Evolutionary conservation across 1,140 invertebrate species (phyloP).

Genomic region (Drosophila auraria): DNA sequence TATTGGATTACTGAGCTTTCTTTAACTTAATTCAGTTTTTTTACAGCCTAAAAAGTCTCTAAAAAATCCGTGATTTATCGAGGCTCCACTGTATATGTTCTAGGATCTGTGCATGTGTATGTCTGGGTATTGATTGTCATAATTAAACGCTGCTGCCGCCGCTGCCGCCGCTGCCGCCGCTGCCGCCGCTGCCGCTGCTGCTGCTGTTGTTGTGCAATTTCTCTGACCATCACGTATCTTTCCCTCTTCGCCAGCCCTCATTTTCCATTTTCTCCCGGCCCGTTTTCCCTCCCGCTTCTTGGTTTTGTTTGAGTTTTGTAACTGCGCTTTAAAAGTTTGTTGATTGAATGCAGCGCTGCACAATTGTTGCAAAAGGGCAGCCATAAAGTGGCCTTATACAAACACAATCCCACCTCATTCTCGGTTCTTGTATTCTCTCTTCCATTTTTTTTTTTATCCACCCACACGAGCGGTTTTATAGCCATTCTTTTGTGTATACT

Average conservation of each 20-base stretch:
- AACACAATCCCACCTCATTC: slow-evolving; percentile 31
- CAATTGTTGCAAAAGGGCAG: slow-evolving; percentile 82
- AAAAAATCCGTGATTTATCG: background rate
- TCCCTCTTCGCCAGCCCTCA: slow-evolving; percentile 2
- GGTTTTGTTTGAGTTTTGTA: slow-evolving; percentile 68
- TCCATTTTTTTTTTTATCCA: slow-evolving; percentile 8
- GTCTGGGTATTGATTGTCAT: slow-evolving; percentile 78
- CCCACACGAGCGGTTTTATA: slow-evolving; percentile 63
- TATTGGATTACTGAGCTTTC: background rate
- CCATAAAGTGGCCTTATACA: slow-evolving; percentile 78
- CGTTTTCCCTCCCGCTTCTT: slow-evolving; percentile 19
- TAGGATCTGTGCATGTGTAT: slow-evolving; percentile 29
- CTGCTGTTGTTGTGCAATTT: slow-evolving; percentile 53
- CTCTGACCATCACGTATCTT: slow-evolving; percentile 59
- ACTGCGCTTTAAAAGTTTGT: slow-evolving; percentile 80
- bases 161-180: slow-evolving; percentile 37
- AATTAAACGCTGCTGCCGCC: slow-evolving; percentile 69
- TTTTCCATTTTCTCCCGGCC: slow-evolving; percentile 16
- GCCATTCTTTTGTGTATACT: slow-evolving; percentile 83
- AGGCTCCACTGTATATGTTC: slow-evolving; percentile 24
- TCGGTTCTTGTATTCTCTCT: background rate
- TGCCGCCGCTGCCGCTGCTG: no score
- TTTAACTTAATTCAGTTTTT: background rate
- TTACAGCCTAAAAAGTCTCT: background rate
- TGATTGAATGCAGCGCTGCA: slow-evolving; percentile 82